Conservation (phyloP, 1,140 invertebrate species). For the Cardiocondyla obscurior region DNA sequence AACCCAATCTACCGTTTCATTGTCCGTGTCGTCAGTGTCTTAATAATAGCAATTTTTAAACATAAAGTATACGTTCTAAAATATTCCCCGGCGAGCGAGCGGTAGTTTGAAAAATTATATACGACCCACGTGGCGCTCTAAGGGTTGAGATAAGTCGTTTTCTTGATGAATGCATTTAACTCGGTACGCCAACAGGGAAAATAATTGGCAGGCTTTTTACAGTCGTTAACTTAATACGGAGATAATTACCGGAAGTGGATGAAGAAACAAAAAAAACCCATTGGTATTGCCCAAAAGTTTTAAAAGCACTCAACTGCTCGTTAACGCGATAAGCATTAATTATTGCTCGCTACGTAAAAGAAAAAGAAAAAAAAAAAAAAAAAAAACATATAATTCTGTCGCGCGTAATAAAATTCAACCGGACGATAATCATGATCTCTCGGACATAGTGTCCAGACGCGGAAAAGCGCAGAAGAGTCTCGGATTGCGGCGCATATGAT, state of each 20-base stretch:
- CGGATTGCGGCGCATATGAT: background rate
- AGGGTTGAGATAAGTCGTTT: background rate
- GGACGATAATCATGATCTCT: background rate
- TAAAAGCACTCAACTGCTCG: background rate
- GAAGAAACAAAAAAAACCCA: background rate
- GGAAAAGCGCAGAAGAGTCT: background rate
- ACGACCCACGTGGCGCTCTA: no score
- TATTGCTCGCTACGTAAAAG: background rate
- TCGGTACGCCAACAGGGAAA: background rate
- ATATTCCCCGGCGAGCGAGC: background rate
- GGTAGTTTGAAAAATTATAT: background rate
- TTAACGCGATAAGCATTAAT: background rate
- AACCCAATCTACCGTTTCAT: conserved; percentile 25
- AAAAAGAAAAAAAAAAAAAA: no score
- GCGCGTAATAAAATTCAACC: background rate
- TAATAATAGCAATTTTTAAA: conserved; percentile 1
- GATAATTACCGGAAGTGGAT: background rate
- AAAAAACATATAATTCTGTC: background rate
- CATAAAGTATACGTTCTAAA: background rate
- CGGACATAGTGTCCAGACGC: background rate
- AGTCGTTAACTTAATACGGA: background rate
- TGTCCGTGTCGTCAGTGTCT: conserved; percentile 1
- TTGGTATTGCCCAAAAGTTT: background rate
- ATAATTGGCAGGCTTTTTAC: background rate
- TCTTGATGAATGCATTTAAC: background rate